Evolutionary conservation across 2,888 invertebrate species (phyloP), one percentile per base, ranked within the genome.

Genomic region (Anthophora plumipes): DNA sequence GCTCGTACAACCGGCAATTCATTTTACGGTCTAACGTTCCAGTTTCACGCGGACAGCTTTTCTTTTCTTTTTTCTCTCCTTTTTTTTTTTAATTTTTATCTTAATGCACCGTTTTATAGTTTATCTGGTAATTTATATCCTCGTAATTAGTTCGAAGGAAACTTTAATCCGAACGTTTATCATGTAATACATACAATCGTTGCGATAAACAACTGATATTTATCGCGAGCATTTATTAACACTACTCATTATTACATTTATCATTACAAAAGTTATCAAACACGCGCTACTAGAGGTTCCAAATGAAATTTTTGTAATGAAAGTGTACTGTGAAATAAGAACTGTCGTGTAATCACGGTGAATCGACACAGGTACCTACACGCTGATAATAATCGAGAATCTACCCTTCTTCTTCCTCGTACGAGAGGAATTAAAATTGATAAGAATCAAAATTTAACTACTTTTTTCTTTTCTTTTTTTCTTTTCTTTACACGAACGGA

Each of bases 361-460:
- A 77, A 68, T 78, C 78, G 78, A 61, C 76, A 69, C n/a, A n/a
- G n/a, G n/a, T n/a, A n/a, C n/a, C n/a, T n/a, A n/a, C 25, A 64
- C 43, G 22, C 22, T 25, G 84, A 84, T 84, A 85, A 81, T 55
- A 73, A 85, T 83, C 74, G 57, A 76, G 63, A 67, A 70, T 75
- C 52, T 37, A 37, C 54, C 76, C 77, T 71, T 71, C 64, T 73
- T 74, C 43, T 46, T 46, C 60, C 76, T n/a, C 59, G 59, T 39
- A 46, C 64, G 74, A 55, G 60, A 66, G 48, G 71, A 82, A 86
- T 84, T 78, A 78, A 80, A 82, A 80, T 80, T 55, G 77, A 76
- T 77, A 85, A 70, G 50, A 39, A 76, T 77, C 77, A 63, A 54
- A 31, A 59, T 64, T 67, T 31, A 25, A 17, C 55, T 31, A 25